phyloP scores from a whole-genome alignment of 2,113 vertebrate genomes.

The Butastur rufipennis region DNA sequence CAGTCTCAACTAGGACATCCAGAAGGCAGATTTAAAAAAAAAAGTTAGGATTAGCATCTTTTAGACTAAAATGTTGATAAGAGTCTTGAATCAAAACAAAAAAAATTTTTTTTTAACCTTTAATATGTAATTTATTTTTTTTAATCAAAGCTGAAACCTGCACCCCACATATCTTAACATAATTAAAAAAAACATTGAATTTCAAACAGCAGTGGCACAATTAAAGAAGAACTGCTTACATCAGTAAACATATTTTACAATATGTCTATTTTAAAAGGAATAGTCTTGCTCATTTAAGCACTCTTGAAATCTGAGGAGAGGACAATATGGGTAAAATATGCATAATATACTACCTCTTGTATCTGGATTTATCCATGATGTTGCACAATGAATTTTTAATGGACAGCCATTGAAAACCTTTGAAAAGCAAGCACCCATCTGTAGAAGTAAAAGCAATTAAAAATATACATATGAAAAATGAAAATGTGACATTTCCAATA shows the following conservation, averaged over 20 bases:
- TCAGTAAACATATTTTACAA: not conserved
- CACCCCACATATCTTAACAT: not conserved
- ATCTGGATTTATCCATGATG: constrained; percentile 98
- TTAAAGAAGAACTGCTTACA: not conserved
- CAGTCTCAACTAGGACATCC: not conserved
- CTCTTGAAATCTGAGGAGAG: not conserved
- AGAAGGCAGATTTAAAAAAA: not conserved
- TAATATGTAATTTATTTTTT: not conserved
- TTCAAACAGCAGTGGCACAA: not conserved
- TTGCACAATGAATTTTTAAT: constrained; percentile 96
- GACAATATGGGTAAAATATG: not conserved
- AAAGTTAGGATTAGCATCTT: not conserved
- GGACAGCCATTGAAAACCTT: constrained; percentile 99
- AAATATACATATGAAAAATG: not conserved
- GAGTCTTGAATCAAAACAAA: not conserved
- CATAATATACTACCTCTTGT: constrained; percentile 83
- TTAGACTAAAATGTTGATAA: not conserved
- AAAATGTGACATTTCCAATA: not conserved
- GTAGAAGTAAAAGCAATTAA: constrained; percentile 28
- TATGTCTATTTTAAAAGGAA: not conserved
- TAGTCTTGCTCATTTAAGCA: not conserved
- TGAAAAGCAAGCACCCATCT: constrained; percentile 99
- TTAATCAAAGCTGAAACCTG: not conserved
- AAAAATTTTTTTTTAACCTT: not conserved
- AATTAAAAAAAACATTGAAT: not conserved